These are phyloP conservation scores for Limnephilus rhombicus DNA, from an alignment of 2,888 invertebrate genomes.

Conservation along the genomic window DNA sequence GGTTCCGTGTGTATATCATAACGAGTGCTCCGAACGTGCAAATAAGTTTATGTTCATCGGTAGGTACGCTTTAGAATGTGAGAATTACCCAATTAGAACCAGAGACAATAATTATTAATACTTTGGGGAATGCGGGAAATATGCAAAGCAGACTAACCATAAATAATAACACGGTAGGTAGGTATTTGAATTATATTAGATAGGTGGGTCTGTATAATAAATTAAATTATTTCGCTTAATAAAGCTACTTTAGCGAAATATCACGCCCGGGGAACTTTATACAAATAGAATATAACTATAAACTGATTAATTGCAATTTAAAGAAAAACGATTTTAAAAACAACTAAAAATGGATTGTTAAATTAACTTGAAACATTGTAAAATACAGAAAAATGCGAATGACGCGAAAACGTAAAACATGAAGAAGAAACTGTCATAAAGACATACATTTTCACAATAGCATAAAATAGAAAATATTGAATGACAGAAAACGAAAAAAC, in stretches of 20 bases:
- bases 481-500: neutral
- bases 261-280: too few species aligned
- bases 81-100: neutral
- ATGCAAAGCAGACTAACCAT: neutral
- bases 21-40: slow-evolving; percentile 15
- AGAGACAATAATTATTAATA: neutral
- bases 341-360: too few species aligned
- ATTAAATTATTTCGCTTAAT: too few species aligned
- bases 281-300: too few species aligned
- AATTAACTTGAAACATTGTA: neutral
- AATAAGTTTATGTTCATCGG: neutral
- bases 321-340: too few species aligned
- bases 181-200: neutral
- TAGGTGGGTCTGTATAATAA: too few species aligned
- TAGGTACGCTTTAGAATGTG: neutral
- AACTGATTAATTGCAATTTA: too few species aligned
- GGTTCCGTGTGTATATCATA: slow-evolving; percentile 16
- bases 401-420: neutral
- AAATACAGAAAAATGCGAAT: neutral
- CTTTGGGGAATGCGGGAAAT: slow-evolving; percentile 25
- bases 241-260: too few species aligned
- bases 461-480: neutral
- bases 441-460: neutral
- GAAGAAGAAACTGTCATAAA: neutral
- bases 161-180: neutral